Evolutionary conservation across 2,113 vertebrate genomes (phyloP).

Genomic region (Numenius arquata): DNA sequence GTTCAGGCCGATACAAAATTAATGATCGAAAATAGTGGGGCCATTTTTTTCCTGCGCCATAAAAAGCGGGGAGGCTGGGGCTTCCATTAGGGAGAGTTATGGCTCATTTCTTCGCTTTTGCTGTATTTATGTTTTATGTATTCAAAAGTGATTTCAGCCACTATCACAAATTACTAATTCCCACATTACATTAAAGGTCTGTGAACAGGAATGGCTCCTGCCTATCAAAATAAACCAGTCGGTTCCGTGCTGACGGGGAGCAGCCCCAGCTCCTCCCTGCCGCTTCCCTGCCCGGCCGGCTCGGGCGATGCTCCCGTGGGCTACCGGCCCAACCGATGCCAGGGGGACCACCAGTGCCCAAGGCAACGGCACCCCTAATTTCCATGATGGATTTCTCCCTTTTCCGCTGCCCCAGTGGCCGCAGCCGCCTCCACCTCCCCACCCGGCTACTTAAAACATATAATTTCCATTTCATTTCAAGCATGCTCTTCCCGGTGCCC

Average conservation of each 20-base stretch:
- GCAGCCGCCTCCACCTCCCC: background rate
- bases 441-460: background rate
- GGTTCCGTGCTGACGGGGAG: background rate
- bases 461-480: background rate
- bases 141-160: conserved; percentile 54
- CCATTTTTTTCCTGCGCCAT: conserved; percentile 45
- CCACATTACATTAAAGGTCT: conserved; percentile 35
- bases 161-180: conserved; percentile 50
- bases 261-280: background rate
- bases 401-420: background rate
- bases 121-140: conserved; percentile 69
- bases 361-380: background rate
- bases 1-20: conserved; percentile 58
- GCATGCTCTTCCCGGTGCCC: background rate
- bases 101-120: conserved; percentile 61
- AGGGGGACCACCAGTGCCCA: background rate
- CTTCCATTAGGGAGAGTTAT: conserved; percentile 64
- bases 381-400: background rate
- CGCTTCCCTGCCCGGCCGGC: rapidly evolving
- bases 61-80: conserved; percentile 13
- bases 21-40: conserved; percentile 57
- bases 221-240: conserved; percentile 9
- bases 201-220: conserved; percentile 21
- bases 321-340: background rate
- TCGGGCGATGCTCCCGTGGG: background rate